Percentiles rank a stretch among this genome's conserved stretches.
Evolutionary conservation across 2,113 vertebrate species (phyloP).

Genomic region (Tiliqua scincoides): DNA sequence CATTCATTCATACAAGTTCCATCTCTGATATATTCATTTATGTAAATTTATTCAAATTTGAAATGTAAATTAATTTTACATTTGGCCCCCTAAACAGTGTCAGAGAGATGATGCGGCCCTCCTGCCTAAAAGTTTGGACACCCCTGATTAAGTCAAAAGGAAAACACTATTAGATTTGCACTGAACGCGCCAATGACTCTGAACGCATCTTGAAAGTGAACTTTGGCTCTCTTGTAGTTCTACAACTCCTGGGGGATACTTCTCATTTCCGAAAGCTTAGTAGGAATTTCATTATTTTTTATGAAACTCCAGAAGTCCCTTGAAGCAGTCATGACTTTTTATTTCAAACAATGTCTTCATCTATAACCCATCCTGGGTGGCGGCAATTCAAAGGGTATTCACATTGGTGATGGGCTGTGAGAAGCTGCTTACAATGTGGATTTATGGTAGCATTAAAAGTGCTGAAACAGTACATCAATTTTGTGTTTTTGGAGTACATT

Average conservation of each 20-base stretch:
- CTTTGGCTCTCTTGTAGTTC: not conserved
- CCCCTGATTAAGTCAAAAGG: constrained; percentile 2
- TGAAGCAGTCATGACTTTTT: constrained; percentile 4
- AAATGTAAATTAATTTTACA: too few species aligned
- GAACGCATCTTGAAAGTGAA: not conserved
- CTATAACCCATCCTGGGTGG: not conserved
- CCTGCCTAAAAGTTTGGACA: too few species aligned
- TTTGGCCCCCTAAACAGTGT: too few species aligned
- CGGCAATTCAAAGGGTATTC: not conserved
- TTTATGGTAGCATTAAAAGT: not conserved
- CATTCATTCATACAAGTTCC: too few species aligned
- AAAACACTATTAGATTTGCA: not conserved
- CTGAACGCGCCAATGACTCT: not conserved
- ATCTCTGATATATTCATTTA: too few species aligned
- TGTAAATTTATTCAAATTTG: too few species aligned
- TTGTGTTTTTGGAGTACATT: not conserved
- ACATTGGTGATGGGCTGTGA: not conserved
- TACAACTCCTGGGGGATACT: not conserved
- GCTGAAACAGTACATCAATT: not conserved
- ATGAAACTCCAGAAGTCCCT: not conserved
- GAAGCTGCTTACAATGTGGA: not conserved
- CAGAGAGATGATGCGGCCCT: too few species aligned
- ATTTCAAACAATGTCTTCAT: constrained; percentile 2
- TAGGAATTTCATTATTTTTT: constrained; percentile 22
- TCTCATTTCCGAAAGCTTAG: constrained; percentile 13